phyloP scores from a whole-genome alignment of 2,797 vertebrate species.

The Chiloscyllium punctatum region DNA sequence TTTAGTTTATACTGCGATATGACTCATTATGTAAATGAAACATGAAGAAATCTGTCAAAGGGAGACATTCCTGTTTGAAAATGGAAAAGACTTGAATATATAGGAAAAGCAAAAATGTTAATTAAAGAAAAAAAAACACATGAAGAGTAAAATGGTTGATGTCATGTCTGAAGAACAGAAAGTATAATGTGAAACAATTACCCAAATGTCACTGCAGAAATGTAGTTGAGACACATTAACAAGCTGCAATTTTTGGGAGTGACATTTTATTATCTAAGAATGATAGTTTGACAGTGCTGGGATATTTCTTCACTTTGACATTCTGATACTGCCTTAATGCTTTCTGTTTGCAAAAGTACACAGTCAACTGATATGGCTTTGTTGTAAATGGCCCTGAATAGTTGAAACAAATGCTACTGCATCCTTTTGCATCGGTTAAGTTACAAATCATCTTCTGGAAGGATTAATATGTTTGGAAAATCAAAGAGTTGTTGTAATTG shows the following conservation, averaged over 20 bases:
- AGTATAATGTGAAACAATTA: slow-evolving; percentile 37
- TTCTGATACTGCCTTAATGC: slow-evolving; percentile 28
- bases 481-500: background rate
- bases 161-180: slow-evolving; percentile 21
- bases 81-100: slow-evolving; percentile 27
- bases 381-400: slow-evolving; percentile 3
- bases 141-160: slow-evolving; percentile 30
- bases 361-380: background rate
- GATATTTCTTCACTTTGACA: slow-evolving; percentile 19
- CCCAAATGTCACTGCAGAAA: slow-evolving; percentile 1
- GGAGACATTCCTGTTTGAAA: slow-evolving; percentile 36
- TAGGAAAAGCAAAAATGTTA: slow-evolving; percentile 34
- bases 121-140: slow-evolving; percentile 32
- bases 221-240: slow-evolving; percentile 9
- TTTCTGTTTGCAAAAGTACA: slow-evolving; percentile 32
- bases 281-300: background rate
- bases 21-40: slow-evolving; percentile 37
- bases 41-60: slow-evolving; percentile 35
- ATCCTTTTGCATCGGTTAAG: background rate
- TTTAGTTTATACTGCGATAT: slow-evolving; percentile 7
- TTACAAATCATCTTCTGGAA: background rate
- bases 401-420: slow-evolving; percentile 7
- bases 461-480: background rate
- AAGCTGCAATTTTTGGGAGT: slow-evolving; percentile 15
- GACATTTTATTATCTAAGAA: slow-evolving; percentile 27